Conservation (phyloP, 1,140 invertebrate species). For the Anadara kagoshimensis region DNA sequence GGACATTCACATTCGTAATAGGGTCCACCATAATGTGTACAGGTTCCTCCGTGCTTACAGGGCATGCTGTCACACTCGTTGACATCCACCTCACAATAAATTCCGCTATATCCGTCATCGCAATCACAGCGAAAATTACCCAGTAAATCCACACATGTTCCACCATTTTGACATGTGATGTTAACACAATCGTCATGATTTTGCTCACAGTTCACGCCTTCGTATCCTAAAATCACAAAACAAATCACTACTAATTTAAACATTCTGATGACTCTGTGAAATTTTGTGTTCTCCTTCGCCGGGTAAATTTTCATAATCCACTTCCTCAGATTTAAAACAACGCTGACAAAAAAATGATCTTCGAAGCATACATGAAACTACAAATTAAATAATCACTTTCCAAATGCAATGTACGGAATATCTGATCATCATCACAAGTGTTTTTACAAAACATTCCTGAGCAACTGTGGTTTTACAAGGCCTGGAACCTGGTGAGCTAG, state of each 20-base stretch:
- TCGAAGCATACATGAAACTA: too few species aligned
- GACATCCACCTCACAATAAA: conserved; percentile 68
- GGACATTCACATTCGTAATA: conserved; percentile 83
- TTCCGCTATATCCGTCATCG: conserved; percentile 90
- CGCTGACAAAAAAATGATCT: too few species aligned
- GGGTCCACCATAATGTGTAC: conserved; percentile 79
- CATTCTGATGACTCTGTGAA: too few species aligned
- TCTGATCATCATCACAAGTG: too few species aligned
- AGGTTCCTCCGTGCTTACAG: conserved; percentile 81
- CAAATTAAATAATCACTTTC: too few species aligned
- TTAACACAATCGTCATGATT: conserved; percentile 71
- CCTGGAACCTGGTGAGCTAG: too few species aligned
- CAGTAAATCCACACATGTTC: conserved; percentile 69
- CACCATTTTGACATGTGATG: conserved; percentile 67
- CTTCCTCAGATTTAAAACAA: too few species aligned
- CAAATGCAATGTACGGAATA: too few species aligned
- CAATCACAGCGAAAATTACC: conserved; percentile 78
- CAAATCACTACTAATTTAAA: background rate
- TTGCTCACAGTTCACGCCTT: conserved; percentile 71
- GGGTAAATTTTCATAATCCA: too few species aligned
- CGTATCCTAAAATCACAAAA: conserved; percentile 56
- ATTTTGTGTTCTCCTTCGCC: too few species aligned
- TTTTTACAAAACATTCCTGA: too few species aligned
- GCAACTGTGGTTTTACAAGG: too few species aligned
- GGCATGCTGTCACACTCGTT: conserved; percentile 68